These are phyloP conservation scores for Pseudochaenichthys georgianus DNA, from an alignment of 2,797 vertebrate genomes.

Conservation along the genomic window DNA sequence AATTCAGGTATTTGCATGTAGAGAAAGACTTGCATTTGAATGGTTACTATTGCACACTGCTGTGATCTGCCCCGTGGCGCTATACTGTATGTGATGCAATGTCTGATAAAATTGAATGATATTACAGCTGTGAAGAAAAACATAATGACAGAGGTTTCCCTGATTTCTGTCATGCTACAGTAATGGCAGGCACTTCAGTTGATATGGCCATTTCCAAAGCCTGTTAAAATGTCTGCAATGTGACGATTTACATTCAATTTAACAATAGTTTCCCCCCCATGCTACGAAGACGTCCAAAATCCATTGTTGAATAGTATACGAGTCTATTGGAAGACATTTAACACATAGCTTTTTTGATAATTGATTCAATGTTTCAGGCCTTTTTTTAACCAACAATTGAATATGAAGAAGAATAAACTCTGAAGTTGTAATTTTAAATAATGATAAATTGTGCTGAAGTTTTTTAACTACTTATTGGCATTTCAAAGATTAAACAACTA, in stretches of 20 bases:
- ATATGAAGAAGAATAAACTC: background rate
- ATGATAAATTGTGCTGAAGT: background rate
- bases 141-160: conserved; percentile 6
- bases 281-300: background rate
- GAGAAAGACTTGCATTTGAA: conserved; percentile 67
- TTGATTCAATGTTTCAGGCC: fast-evolving
- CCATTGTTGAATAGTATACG: background rate
- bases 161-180: conserved; percentile 17
- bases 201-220: background rate
- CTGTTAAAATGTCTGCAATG: conserved; percentile 19
- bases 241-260: background rate
- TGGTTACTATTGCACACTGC: conserved; percentile 39
- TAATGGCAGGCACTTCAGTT: conserved; percentile 28
- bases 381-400: background rate
- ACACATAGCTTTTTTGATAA: background rate
- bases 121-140: conserved; percentile 47
- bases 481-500: background rate
- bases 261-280: background rate
- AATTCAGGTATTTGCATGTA: conserved; percentile 71
- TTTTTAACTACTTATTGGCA: background rate
- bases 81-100: conserved; percentile 8
- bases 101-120: background rate
- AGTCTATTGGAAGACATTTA: background rate
- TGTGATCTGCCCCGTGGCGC: conserved; percentile 51
- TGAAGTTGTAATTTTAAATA: background rate